Evolutionary conservation across 2,113 vertebrate species (phyloP).

Genomic region (Cheirogaleus medius): DNA sequence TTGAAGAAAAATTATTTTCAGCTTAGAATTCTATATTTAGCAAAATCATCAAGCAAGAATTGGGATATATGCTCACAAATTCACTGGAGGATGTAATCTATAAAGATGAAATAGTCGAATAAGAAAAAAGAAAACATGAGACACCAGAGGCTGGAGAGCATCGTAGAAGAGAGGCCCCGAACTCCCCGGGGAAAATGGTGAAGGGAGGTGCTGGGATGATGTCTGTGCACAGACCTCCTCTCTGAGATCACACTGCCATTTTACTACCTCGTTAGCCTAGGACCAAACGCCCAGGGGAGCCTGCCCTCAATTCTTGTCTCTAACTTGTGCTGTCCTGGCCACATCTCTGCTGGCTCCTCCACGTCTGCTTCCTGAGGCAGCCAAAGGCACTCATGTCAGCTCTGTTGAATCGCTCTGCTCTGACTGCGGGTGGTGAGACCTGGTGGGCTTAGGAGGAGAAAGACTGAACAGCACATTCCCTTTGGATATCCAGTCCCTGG

Average conservation of each 20-base stretch:
- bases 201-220: background rate
- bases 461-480: background rate
- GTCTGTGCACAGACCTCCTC: background rate
- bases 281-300: background rate
- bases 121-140: background rate
- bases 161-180: background rate
- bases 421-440: background rate
- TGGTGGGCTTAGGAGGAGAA: background rate
- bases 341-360: background rate
- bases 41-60: constrained; percentile 24
- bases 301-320: background rate
- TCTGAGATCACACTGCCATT: background rate
- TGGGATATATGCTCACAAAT: background rate
- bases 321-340: background rate
- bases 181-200: background rate
- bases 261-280: no score
- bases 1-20: constrained; percentile 14
- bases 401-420: background rate
- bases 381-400: background rate
- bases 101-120: background rate
- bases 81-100: background rate
- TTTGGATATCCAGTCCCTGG: background rate
- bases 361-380: background rate
- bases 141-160: background rate
- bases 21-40: constrained; percentile 27